Base-by-base conservation (phyloP, 2,797 vertebrate genomes). In the Eurystomus glaucurus region DNA sequence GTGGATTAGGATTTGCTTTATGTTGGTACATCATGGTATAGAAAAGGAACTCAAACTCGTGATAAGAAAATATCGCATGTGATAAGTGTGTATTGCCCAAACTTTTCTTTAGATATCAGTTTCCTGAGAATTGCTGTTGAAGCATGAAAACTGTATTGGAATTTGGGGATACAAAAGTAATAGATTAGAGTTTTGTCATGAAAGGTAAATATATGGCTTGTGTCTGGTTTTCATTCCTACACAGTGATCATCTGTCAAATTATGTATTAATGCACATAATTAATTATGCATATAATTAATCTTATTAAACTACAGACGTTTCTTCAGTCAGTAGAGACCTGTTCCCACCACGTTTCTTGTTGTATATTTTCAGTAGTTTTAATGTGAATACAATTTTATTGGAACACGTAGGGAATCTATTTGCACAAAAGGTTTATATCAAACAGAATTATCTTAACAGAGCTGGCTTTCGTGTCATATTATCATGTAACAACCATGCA, bases 101-200 rank as follows among this genome's bases (percentile, higher is more conserved):
- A n/a, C 6, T 9, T 22, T 9, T 41, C 37, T n/a, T 26, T 25
- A 28, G 28, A 26, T 12, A 52, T 2, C 1, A 4, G 1, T 48
- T 84, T 52, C n/a, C 17, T 26, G 29, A 54, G 10, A 66, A 41
- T 70, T 25, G 4, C 5, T n/a, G 9, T 29, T 83, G 15, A 75
- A 45, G 19, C 25, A 10, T 70, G 37, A 85, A 82, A 85, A 58
- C 11, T 22, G 4, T 14, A 6, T 39, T 61, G 41, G 39, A 76
- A 52, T 74, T 79, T 25, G 43, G 50, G 18, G 8, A 10, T 26
- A 16, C 20, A 48, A 29, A 58, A 85, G 13, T 31, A 70, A 31
- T 35, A 52, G 29, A 29, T 52, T 21, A 18, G 14, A 50, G 3
- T 48, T 75, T 39, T 61, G 20, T 46, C 5, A 17, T 41, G 18